Percentiles rank a stretch among this genome's conserved stretches.
phyloP scores from a whole-genome alignment of 2,888 invertebrate species.

The Tryphoninae sp. region DNA sequence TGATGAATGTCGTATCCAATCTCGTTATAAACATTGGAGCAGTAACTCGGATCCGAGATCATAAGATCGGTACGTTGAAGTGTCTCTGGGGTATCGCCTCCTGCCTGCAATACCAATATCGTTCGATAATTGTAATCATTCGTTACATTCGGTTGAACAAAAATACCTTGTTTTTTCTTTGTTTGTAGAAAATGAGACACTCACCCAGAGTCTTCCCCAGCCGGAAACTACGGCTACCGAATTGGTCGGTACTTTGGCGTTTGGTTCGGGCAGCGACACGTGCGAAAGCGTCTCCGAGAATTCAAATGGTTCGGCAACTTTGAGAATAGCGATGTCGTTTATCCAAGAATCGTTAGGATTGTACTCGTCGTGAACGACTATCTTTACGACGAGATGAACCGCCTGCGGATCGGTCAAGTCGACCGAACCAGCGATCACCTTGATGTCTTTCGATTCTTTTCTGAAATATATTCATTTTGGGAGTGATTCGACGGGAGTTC shows the following conservation, averaged over 20 bases:
- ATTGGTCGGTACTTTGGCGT: constrained; percentile 61
- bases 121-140: not conserved
- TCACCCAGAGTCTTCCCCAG: constrained; percentile 75
- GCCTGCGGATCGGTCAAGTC: constrained; percentile 43
- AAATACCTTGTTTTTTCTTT: not conserved
- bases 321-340: constrained; percentile 76
- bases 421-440: constrained; percentile 69
- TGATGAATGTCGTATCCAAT: constrained; percentile 54
- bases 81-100: constrained; percentile 69
- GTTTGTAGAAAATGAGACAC: constrained; percentile 8
- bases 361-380: constrained; percentile 67
- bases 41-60: constrained; percentile 82
- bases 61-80: constrained; percentile 83
- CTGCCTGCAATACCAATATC: constrained; percentile 63
- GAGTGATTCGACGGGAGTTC: not conserved
- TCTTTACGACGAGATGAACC: constrained; percentile 33
- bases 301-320: constrained; percentile 76
- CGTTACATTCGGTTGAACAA: not conserved
- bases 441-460: not conserved
- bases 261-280: constrained; percentile 80
- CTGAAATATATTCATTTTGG: not conserved
- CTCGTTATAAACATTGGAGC: constrained; percentile 73
- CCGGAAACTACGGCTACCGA: constrained; percentile 72
- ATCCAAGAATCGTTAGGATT: constrained; percentile 47
- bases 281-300: constrained; percentile 79